Evolutionary conservation across 2,113 vertebrate species (phyloP), one percentile per base, ranked within the genome.

Genomic region (Seriola quinqueradiata): DNA sequence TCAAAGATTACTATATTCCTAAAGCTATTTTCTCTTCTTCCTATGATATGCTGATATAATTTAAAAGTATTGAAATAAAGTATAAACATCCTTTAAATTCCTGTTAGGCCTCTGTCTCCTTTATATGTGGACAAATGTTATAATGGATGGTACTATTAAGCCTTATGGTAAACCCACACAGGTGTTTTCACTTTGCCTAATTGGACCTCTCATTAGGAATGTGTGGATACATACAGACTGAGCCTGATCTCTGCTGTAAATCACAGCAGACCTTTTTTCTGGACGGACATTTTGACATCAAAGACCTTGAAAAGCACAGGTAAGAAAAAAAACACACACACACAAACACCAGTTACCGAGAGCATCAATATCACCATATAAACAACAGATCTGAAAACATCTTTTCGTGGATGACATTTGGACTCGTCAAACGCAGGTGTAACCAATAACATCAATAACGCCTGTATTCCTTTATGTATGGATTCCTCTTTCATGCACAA

Each of bases 151-250:
- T 23, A 16, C 36, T 57, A 7, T 64, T 10, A 58, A 16, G 67
- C 28, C 6, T 54, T 34, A 36, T 48, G 63, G 17, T 57, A 9
- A 38, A 12, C 59, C 17, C 66, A 65, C 54, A 25, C 36, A 65
- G 17, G 64, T n/a, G 42, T 71, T 77, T 38, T 54, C 44, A 34
- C 64, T 60, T 34, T 25, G 6, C 38, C 40, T 70, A 58, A 76
- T 76, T 58, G 58, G 42, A 32, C 28, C 66, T 77, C 52, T 77
- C n/a, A 58, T 70, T 70, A 57, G 28, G 65, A 25, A 38, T 34
- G 72, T 0, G 25, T 61, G 19, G 59, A 81, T 23, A 36, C 36
- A 72, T 14, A n/a, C 11, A 70, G 36, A 63, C 7, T 55, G 70
- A 21, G 52, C 4, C 9, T 52, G 38, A 76, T 64, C 67, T 40